Percentiles rank a stretch among this genome's conserved stretches.
These are phyloP conservation scores for Tinamus guttatus DNA, from an alignment of 2,113 vertebrate genomes.

Conservation along the genomic window DNA sequence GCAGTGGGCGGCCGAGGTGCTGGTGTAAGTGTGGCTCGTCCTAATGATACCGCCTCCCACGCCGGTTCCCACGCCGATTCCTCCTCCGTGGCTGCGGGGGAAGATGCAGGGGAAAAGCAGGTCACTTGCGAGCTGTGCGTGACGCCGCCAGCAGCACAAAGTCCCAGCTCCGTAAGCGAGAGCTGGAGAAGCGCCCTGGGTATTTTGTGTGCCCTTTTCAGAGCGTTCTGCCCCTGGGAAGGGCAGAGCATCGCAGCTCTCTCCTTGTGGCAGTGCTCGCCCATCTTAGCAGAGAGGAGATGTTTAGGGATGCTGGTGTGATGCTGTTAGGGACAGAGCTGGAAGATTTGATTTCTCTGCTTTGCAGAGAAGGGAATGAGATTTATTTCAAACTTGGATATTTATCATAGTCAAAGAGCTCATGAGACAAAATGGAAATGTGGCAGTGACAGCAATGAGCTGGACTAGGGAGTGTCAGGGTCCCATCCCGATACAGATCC, in stretches of 20 bases:
- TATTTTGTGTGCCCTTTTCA: not conserved
- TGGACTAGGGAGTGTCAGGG: not conserved
- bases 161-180: not conserved
- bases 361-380: not conserved
- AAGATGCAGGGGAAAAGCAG: not conserved
- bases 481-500: not conserved
- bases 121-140: not conserved
- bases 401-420: not conserved
- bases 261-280: not conserved
- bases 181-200: fast-evolving
- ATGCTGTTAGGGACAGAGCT: not conserved
- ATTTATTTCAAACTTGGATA: not conserved
- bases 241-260: not conserved
- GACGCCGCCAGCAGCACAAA: not conserved
- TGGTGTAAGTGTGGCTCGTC: constrained; percentile 51
- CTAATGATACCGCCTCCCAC: constrained; percentile 51
- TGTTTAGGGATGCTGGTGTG: not conserved
- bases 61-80: constrained; percentile 23
- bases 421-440: not conserved
- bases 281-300: not conserved
- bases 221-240: not conserved
- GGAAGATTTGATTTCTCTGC: not conserved
- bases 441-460: not conserved
- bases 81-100: constrained; percentile 23
- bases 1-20: constrained; percentile 52